Conservation (phyloP, 2,113 vertebrate genomes). For the Beaufortia kweichowensis region DNA sequence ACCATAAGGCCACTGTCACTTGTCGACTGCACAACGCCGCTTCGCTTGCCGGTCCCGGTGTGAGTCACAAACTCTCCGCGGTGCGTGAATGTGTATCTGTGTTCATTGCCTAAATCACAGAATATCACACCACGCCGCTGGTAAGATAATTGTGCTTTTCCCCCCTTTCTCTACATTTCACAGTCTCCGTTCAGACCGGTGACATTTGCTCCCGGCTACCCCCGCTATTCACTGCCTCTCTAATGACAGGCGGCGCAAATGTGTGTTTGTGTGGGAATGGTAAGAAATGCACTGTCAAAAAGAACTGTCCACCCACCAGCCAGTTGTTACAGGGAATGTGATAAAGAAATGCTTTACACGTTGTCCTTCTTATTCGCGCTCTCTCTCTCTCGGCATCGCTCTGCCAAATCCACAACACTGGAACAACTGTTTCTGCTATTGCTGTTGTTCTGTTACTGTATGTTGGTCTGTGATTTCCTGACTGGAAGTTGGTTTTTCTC, state of each 20-base stretch:
- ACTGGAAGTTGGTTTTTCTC: conserved; percentile 9
- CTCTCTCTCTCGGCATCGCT: not conserved
- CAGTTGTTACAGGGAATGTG: conserved; percentile 57
- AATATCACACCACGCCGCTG: conserved; percentile 27
- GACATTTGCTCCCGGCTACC: conserved; percentile 49
- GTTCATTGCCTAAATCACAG: conserved; percentile 17
- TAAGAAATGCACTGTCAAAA: conserved; percentile 50
- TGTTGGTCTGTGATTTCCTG: not conserved
- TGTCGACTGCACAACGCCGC: conserved; percentile 12
- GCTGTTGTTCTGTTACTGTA: conserved; percentile 15
- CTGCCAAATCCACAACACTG: conserved; percentile 31
- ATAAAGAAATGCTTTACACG: conserved; percentile 53
- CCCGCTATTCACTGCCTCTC: conserved; percentile 29
- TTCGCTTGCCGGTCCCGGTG: conserved; percentile 1
- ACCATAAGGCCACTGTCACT: conserved; percentile 8
- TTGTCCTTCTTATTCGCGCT: conserved; percentile 9
- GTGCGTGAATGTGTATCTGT: conserved; percentile 28
- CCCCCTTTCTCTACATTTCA: conserved; percentile 58
- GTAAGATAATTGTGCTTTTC: conserved; percentile 52
- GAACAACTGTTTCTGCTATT: conserved; percentile 24
- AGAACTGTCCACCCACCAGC: conserved; percentile 54
- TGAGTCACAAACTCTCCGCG: conserved; percentile 14
- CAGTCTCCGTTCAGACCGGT: conserved; percentile 37
- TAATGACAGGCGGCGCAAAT: conserved; percentile 46
- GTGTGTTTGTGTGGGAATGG: conserved; percentile 47